Base-by-base conservation (phyloP, 2,797 vertebrate species). In the Gymnocypris eckloni region DNA sequence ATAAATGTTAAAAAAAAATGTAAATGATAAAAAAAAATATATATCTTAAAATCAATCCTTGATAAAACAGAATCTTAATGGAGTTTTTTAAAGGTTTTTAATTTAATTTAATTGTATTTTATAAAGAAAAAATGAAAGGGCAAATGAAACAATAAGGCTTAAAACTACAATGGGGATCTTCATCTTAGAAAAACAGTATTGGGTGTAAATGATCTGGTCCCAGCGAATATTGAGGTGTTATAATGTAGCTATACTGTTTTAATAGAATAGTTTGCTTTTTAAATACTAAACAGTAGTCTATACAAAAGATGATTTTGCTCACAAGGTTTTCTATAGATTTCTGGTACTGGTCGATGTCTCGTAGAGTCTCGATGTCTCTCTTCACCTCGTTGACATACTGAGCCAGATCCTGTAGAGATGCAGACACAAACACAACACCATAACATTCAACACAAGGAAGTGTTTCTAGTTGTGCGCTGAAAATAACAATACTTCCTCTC, bases 361-460 rank as follows among this genome's bases (percentile, higher is more conserved):
- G 95, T 79, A 98, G 91, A 0, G 98, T 99, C 95, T 99, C 98
- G 3, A 98, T 99, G 95, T 99, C 98, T 92, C 98, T 96, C 93
- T 99, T 99, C 83, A 99, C 98, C 94, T 99, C 98, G n/a, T 99
- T 99, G 86, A 99, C 97, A 79, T 99, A 99, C 83, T 99, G 98
- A 89, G 98, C 98, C 95, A 99, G 95, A 92, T 99, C 98, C 98
- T 99, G 90, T 73, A 81, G 25, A 61, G 89, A 70, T 88, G 18
- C 12, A 16, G 41, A 70, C 4, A 64, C 8, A 82, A 54, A 81
- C 45, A 82, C 50, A n/a, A n/a, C n/a, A n/a, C n/a, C n/a, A n/a
- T n/a, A n/a, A n/a, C n/a, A n/a, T n/a, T 71, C n/a, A 39, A 52
- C 64, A 86, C 69, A 73, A 41, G 84, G 78, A 85, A 80, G 61